Percentiles rank a stretch among this genome's conserved stretches.
Evolutionary conservation across 2,797 vertebrate genomes (phyloP).

Genomic region (Manis javanica): DNA sequence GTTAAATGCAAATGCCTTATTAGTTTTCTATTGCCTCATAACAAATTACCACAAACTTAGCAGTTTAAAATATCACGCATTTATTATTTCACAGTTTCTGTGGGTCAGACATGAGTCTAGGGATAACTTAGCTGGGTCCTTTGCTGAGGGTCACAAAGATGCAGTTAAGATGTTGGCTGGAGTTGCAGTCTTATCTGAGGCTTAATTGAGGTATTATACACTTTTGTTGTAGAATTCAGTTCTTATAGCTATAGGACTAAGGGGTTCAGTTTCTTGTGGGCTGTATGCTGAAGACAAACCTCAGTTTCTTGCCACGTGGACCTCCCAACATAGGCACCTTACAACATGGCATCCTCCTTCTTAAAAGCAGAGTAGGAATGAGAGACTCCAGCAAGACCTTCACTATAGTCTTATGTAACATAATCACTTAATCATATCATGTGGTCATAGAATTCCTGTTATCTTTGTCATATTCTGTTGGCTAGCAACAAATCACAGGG

Average conservation of each 20-base stretch:
- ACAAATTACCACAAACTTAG: slow-evolving; percentile 12
- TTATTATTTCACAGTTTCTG: slow-evolving; percentile 23
- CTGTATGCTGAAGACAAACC: not conserved
- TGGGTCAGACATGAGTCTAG: not conserved
- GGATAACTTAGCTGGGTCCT: not conserved
- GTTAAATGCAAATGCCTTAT: not conserved
- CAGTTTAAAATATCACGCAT: not conserved
- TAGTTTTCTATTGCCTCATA: not conserved
- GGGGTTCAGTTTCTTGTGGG: not conserved
- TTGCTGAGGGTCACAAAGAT: not conserved
- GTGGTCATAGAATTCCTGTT: not conserved
- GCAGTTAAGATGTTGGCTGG: not conserved
- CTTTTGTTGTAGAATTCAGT: slow-evolving; percentile 28
- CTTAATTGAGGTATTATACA: not conserved
- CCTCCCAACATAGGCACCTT: not conserved
- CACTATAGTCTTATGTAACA: not conserved
- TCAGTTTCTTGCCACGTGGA: not conserved
- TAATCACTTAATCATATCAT: not conserved
- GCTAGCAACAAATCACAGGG: not conserved
- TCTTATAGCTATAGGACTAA: not conserved
- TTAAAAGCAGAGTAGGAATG: not conserved
- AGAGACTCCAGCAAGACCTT: not conserved
- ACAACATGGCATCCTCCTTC: not conserved
- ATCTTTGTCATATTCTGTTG: not conserved
- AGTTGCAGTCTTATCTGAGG: not conserved